A percentile compares a stretch with the other conserved stretches of the same genome.
Evolutionary conservation across 1,140 invertebrate genomes (phyloP).

Genomic region (Trichonephila clavata): DNA sequence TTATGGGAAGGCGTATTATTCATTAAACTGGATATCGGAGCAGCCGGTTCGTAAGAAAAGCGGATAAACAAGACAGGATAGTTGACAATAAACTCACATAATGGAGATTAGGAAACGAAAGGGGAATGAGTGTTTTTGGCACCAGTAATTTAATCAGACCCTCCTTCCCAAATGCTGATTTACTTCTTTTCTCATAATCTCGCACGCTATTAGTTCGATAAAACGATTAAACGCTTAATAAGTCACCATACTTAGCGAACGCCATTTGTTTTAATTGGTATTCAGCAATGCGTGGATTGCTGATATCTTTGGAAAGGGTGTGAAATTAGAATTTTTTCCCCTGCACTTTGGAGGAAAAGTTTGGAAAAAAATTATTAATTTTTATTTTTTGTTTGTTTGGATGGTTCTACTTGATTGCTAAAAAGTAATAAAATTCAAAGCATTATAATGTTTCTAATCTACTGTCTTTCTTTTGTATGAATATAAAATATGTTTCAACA

Average conservation of each 20-base stretch:
- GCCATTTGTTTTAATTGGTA: constrained; percentile 32
- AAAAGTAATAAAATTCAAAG: no score
- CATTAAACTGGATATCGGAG: background rate
- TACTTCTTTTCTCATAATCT: constrained; percentile 16
- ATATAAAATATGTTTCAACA: no score
- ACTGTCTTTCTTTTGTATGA: no score
- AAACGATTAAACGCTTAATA: constrained; percentile 27
- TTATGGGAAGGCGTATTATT: background rate
- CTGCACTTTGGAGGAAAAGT: no score
- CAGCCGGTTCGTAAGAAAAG: background rate
- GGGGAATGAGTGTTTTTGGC: constrained; percentile 21
- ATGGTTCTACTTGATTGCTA: no score
- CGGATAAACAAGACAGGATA: constrained; percentile 27
- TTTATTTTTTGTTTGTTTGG: no score
- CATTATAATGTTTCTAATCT: no score
- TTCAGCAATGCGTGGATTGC: background rate
- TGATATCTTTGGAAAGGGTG: no score
- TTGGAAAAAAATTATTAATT: no score
- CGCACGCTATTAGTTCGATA: constrained; percentile 2
- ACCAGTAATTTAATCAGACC: constrained; percentile 35
- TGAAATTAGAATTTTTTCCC: no score
- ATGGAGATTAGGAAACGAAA: background rate
- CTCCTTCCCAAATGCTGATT: constrained; percentile 32
- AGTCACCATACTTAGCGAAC: background rate
- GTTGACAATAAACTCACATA: constrained; percentile 46